Percentiles rank a stretch among this genome's conserved stretches.
These are phyloP conservation scores for Jordanella pulchra DNA, from an alignment of 2,797 vertebrate genomes.

Conservation along the genomic window DNA sequence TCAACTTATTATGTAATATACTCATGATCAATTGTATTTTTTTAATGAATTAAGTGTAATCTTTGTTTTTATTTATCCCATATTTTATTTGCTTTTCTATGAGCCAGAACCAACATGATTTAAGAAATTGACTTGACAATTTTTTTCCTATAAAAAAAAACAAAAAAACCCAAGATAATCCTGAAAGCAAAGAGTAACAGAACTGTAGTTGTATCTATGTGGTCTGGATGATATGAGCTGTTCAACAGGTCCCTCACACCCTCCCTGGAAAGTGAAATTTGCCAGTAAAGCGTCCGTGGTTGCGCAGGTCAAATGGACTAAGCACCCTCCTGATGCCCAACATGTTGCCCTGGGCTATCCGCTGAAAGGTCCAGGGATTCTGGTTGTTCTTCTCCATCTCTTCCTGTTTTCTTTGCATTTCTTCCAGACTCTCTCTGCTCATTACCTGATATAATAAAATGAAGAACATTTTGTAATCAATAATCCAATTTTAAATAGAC, in stretches of 20 bases:
- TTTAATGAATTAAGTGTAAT: not conserved
- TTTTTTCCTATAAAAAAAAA: not conserved
- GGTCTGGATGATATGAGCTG: slow-evolving; percentile 6
- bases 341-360: slow-evolving; percentile 86
- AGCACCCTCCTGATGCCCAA: slow-evolving; percentile 87
- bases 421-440: slow-evolving; percentile 80
- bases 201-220: slow-evolving; percentile 6
- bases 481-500: not conserved
- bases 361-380: slow-evolving; percentile 94
- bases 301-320: slow-evolving; percentile 85
- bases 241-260: slow-evolving; percentile 72
- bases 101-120: not conserved
- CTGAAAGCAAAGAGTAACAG: not conserved
- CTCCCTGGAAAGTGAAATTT: slow-evolving; percentile 84
- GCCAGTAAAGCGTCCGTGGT: slow-evolving; percentile 86
- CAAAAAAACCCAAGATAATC: not conserved
- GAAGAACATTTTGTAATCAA: not conserved
- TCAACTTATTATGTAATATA: not conserved
- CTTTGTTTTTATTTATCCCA: not conserved
- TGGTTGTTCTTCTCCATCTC: slow-evolving; percentile 84
- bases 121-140: not conserved
- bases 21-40: not conserved
- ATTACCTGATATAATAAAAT: slow-evolving; percentile 73
- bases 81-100: slow-evolving; percentile 1
- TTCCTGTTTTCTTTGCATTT: slow-evolving; percentile 71